Evolutionary conservation across 2,888 invertebrate genomes (phyloP), one percentile per base, ranked within the genome.

Genomic region (Sminthurinus aureus): DNA sequence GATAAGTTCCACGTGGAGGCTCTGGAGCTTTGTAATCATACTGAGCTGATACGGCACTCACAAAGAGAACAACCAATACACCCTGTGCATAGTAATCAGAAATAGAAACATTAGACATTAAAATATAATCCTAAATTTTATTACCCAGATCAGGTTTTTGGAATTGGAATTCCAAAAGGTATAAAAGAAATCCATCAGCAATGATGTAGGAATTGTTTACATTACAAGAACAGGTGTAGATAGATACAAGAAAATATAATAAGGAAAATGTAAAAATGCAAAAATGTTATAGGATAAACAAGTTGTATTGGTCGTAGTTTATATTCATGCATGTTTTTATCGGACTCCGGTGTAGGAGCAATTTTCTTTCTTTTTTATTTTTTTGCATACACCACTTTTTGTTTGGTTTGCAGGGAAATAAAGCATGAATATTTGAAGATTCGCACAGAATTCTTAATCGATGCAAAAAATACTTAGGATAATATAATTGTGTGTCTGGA

Each of bases 1-100:
- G 26, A 15, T 71, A 71, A 26, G 71, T 71, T 71, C 71, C 71
- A 4, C 71, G 24, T 71, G 71, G 71, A 58, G 76, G 81, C 38
- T 81, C 81, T 81, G 84, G 67, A 77, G 84, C 85, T 79, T 85
- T 85, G 82, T 87, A 87, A 78, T 85, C 84, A 83, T 87, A 87
- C 74, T 85, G 84, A 67, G 86, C 87, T 50, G 69, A 20, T 52
- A 84, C 84, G 15, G 84, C 86, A 51, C 83, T 84, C 83, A 87
- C 71, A 24, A 87, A 84, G 83, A 87, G 83, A 50, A 74, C 52
- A 81, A 85, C 81, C 76, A 85, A 85, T 83, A 84, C 81, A 83
- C 84, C 83, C 86, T 86, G 51, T 69, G 24, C 66, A 67, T 15
- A 58, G 58, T 58, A 18, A 18, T 2, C 58, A 58, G 58, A 11